phyloP scores from a whole-genome alignment of 2,113 vertebrate species.

The Pionites leucogaster region DNA sequence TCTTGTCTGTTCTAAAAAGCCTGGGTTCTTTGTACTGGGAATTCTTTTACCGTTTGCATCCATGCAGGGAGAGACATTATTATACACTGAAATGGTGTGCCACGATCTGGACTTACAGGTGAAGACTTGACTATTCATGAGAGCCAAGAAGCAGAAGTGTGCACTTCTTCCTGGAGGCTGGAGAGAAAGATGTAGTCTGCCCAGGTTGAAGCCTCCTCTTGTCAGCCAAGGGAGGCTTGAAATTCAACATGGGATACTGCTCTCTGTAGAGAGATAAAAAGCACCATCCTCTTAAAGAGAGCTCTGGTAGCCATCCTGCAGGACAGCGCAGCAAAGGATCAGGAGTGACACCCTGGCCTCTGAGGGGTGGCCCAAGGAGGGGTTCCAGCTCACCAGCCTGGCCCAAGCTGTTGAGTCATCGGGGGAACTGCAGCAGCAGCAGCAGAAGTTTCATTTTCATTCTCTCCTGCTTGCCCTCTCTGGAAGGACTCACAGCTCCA shows the following conservation, averaged over 20 bases:
- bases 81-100: background rate
- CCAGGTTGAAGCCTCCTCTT: background rate
- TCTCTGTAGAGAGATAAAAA: background rate
- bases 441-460: background rate
- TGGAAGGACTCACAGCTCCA: background rate
- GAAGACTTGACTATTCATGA: background rate
- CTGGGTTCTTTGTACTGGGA: constrained; percentile 2
- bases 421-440: background rate
- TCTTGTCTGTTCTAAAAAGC: constrained; percentile 39
- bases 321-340: background rate
- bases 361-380: fast-evolving
- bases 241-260: background rate
- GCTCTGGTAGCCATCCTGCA: background rate
- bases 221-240: background rate
- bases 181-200: background rate
- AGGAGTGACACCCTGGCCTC: background rate
- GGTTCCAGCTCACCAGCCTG: background rate
- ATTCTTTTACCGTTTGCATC: constrained; percentile 40
- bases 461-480: background rate
- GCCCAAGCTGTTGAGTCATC: background rate
- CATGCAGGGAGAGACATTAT: background rate
- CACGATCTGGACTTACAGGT: background rate
- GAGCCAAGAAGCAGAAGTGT: fast-evolving
- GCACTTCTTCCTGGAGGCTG: background rate
- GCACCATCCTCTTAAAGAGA: fast-evolving